Percentiles rank a stretch among this genome's conserved stretches.
These are phyloP conservation scores for Meghimatium bilineatum DNA, from an alignment of 2,888 invertebrate species.

Conservation along the genomic window DNA sequence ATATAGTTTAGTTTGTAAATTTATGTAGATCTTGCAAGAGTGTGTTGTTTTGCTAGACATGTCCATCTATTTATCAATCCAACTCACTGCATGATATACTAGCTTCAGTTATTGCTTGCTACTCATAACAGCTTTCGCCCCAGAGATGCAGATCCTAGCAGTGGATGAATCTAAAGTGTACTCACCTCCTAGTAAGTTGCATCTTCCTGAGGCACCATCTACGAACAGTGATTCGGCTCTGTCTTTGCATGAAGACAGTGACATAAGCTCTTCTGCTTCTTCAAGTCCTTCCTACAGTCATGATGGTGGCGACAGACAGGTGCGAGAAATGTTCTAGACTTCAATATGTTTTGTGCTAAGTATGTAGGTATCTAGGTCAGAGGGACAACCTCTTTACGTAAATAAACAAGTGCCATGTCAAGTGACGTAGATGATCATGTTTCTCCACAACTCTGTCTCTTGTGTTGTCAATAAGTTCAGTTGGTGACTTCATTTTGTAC, in stretches of 20 bases:
- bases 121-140: slow-evolving; percentile 61
- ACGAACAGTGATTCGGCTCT: slow-evolving; percentile 76
- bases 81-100: slow-evolving; percentile 27
- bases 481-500: no score
- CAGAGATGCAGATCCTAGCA: slow-evolving; percentile 73
- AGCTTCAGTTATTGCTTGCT: slow-evolving; percentile 9
- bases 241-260: slow-evolving; percentile 74
- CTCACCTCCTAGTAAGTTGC: slow-evolving; percentile 92
- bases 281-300: slow-evolving; percentile 64
- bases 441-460: no score
- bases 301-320: slow-evolving; percentile 47
- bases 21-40: no score
- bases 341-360: neutral
- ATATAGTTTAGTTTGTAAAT: neutral
- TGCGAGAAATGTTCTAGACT: neutral
- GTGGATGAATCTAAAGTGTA: slow-evolving; percentile 81
- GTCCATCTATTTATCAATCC: neutral
- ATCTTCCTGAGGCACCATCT: slow-evolving; percentile 84
- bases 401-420: no score
- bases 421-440: no score
- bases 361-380: neutral
- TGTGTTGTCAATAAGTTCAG: no score
- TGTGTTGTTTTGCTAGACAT: neutral
- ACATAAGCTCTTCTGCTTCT: slow-evolving; percentile 69
- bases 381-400: no score